Evolutionary conservation across 2,888 invertebrate species (phyloP), one percentile per base, ranked within the genome.

Genomic region (Octodonta nipae): DNA sequence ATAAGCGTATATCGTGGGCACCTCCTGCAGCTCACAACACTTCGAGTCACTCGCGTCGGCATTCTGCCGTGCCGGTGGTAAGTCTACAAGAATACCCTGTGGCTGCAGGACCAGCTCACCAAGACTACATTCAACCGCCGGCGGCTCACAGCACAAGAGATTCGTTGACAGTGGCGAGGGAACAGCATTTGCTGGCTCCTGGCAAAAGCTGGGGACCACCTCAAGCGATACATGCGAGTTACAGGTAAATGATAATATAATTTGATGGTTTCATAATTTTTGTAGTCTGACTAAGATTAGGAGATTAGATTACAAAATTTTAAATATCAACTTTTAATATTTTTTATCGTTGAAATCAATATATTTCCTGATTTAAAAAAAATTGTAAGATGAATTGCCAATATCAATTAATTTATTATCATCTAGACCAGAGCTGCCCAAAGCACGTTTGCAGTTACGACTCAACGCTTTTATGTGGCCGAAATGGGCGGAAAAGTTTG

Each of bases 1-100:
- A 72, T 41, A 72, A 72, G 46, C 61, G 71, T 25, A 66, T 70
- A 10, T 69, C 71, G 8, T 72, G 71, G 68, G 68, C 71, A 24
- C 35, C 17, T 2, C 62, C 68, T 36, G 64, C 66, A 15, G 48
- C 49, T 22, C 50, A 51, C 33, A 47, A 47, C 36, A 20, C 28
- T 3, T 34, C 34, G 70, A 67, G 68, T 70, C 50, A 49, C 28
- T 44, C 48, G 12, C 49, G 63, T 15, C 47, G 63, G 13, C 63
- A 64, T 42, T 59, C 61, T 6, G 56, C 58, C 6, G 60, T 61
- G 8, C 62, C 64, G 8, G 55, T 60, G 13, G 60, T 62, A 22
- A 60, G 60, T 46, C 44, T 63, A 39, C 49, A 61, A 24, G 63
- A 63, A 31, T 62, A 60, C 35, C 56, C 56, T 32, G 49, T 56